These are phyloP conservation scores for Neodiprion fabricii DNA, from an alignment of 1,140 invertebrate species.

Conservation along the genomic window DNA sequence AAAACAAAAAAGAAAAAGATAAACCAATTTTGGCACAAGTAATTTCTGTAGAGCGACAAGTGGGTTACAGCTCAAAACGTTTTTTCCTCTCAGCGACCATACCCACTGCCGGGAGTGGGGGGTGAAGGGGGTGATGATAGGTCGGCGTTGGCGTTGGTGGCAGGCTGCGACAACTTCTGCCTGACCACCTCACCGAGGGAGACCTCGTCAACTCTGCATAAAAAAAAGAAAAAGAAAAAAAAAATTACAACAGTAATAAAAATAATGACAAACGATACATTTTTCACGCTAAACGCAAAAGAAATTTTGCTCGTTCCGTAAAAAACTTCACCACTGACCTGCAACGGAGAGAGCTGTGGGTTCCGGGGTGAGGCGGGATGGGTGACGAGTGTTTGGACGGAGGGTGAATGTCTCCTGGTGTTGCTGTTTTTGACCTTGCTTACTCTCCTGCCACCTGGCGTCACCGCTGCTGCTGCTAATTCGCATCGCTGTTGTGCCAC, in stretches of 20 bases:
- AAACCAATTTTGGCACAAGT: neutral
- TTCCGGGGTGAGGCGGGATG: constrained; percentile 60
- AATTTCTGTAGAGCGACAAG: neutral
- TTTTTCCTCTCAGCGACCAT: constrained; percentile 75
- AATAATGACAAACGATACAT: constrained; percentile 21
- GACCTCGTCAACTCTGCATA: constrained; percentile 62
- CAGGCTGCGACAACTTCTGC: constrained; percentile 59
- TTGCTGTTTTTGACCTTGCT: constrained; percentile 53
- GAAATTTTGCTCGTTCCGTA: constrained; percentile 21
- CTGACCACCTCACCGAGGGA: constrained; percentile 55
- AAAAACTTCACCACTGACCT: constrained; percentile 49
- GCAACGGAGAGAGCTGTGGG: constrained; percentile 66
- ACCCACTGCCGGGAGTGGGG: constrained; percentile 64
- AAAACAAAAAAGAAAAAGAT: too few species aligned
- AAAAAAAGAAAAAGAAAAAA: constrained; percentile 12
- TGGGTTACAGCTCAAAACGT: constrained; percentile 65
- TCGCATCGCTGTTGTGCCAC: constrained; percentile 54
- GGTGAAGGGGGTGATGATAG: constrained; percentile 57
- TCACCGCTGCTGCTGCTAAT: constrained; percentile 37
- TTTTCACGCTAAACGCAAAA: constrained; percentile 26
- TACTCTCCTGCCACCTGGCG: constrained; percentile 49
- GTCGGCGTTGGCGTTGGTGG: constrained; percentile 54
- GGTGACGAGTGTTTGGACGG: constrained; percentile 42
- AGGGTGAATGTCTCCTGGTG: constrained; percentile 47
- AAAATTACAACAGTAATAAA: constrained; percentile 21